Evolutionary conservation across 2,888 invertebrate species (phyloP).

Genomic region (Alsophila aescularia): DNA sequence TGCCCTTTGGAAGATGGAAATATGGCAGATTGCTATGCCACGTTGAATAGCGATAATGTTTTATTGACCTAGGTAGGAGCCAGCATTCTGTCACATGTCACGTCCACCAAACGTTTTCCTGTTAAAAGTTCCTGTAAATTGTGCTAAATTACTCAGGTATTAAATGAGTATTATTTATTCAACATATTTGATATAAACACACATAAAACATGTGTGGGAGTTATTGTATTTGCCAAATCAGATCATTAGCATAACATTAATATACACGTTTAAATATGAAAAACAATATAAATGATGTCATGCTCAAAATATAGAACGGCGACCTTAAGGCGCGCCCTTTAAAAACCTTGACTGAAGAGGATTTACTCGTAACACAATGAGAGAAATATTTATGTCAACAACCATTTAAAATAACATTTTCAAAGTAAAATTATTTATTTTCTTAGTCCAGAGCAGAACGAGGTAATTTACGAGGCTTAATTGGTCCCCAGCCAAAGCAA

Average conservation of each 20-base stretch:
- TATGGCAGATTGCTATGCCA: too few relatives aligned
- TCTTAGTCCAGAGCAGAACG: constrained; percentile 13
- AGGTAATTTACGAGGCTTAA: constrained; percentile 36
- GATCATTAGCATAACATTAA: not conserved
- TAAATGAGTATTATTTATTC: not conserved
- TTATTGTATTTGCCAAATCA: not conserved
- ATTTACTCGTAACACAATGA: constrained; percentile 13
- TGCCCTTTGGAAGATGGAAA: too few relatives aligned
- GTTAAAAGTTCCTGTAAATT: too few relatives aligned
- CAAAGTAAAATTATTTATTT: not conserved
- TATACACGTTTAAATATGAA: not conserved
- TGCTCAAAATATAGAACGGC: constrained; percentile 14
- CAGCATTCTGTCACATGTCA: too few relatives aligned
- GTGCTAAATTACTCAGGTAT: not conserved
- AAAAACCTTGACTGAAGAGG: constrained; percentile 13
- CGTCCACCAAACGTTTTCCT: too few relatives aligned
- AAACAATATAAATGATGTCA: constrained; percentile 22
- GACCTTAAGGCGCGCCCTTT: constrained; percentile 21
- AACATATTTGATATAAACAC: too few relatives aligned
- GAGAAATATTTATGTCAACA: not conserved
- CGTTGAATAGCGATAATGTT: too few relatives aligned
- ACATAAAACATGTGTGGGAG: too few relatives aligned
- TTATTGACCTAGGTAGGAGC: too few relatives aligned
- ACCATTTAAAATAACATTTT: not conserved
- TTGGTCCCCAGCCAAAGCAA: constrained; percentile 45